A percentile compares a stretch with the other conserved stretches of the same genome.
Evolutionary conservation across 2,113 vertebrate genomes (phyloP).

Genomic region (Phylloscopus whistleri): DNA sequence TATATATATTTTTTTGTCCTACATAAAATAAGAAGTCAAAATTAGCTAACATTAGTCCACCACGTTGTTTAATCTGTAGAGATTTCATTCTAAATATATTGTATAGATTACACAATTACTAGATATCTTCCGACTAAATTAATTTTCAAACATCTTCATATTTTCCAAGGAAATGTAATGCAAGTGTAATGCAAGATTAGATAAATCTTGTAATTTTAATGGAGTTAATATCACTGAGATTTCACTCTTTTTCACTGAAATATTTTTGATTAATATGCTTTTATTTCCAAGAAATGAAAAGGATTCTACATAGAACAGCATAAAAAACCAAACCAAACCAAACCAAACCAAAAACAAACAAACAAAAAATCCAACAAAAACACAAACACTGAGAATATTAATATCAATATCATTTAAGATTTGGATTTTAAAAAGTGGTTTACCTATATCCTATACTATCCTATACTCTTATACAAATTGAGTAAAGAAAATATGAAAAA

Average conservation of each 20-base stretch:
- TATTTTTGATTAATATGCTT: background rate
- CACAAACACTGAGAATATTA: background rate
- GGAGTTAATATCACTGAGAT: background rate
- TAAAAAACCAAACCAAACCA: background rate
- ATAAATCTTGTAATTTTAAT: background rate
- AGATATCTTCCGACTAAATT: background rate
- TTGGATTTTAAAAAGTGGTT: background rate
- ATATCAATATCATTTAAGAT: background rate
- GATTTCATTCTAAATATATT: background rate
- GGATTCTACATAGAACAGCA: background rate
- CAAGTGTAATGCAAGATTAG: background rate
- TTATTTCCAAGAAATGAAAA: background rate
- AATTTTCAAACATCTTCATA: background rate
- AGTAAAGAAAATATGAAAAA: background rate
- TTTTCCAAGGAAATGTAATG: background rate
- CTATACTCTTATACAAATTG: background rate
- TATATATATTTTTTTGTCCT: background rate
- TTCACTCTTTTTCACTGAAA: background rate
- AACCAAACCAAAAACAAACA: too few relatives aligned
- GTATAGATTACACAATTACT: background rate
- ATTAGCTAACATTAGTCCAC: background rate
- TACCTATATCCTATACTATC: background rate
- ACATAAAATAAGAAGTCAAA: background rate
- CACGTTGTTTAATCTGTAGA: background rate
- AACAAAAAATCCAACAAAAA: too few relatives aligned